These are phyloP conservation scores for Ceratina calcarata DNA, from an alignment of 1,140 invertebrate species.

Conservation along the genomic window DNA sequence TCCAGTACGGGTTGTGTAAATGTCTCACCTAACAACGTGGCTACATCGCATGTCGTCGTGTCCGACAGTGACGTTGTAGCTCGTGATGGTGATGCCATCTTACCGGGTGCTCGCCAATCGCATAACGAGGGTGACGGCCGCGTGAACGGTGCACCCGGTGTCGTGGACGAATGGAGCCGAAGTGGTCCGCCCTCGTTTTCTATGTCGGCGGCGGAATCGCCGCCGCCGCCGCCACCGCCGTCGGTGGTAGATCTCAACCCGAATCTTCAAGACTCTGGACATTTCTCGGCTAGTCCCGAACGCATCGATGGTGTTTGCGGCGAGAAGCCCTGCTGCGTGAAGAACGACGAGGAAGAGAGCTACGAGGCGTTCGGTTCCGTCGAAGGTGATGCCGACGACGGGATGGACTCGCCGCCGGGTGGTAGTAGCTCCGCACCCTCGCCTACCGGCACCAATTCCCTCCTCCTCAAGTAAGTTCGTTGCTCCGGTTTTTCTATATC, in stretches of 20 bases:
- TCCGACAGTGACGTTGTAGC: constrained; percentile 47
- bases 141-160: constrained; percentile 47
- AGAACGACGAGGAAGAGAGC: constrained; percentile 67
- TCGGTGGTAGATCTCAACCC: constrained; percentile 57
- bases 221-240: too few relatives aligned
- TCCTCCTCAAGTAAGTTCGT: constrained; percentile 68
- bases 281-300: constrained; percentile 58
- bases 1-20: constrained; percentile 66
- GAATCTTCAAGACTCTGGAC: constrained; percentile 59
- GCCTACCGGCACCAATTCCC: constrained; percentile 70
- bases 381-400: constrained; percentile 67
- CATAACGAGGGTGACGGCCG: constrained; percentile 16
- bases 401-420: constrained; percentile 68
- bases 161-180: constrained; percentile 65
- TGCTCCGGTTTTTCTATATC: not conserved
- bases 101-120: constrained; percentile 36
- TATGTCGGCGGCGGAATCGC: constrained; percentile 48
- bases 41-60: constrained; percentile 47
- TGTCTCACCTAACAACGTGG: constrained; percentile 51
- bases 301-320: constrained; percentile 12
- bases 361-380: constrained; percentile 77
- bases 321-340: constrained; percentile 6
- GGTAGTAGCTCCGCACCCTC: constrained; percentile 76
- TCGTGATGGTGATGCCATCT: constrained; percentile 48
- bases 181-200: constrained; percentile 70